Percentiles rank a stretch among this genome's conserved stretches.
These are phyloP conservation scores for Ophion obscuratus DNA, from an alignment of 2,888 invertebrate genomes.

Conservation along the genomic window DNA sequence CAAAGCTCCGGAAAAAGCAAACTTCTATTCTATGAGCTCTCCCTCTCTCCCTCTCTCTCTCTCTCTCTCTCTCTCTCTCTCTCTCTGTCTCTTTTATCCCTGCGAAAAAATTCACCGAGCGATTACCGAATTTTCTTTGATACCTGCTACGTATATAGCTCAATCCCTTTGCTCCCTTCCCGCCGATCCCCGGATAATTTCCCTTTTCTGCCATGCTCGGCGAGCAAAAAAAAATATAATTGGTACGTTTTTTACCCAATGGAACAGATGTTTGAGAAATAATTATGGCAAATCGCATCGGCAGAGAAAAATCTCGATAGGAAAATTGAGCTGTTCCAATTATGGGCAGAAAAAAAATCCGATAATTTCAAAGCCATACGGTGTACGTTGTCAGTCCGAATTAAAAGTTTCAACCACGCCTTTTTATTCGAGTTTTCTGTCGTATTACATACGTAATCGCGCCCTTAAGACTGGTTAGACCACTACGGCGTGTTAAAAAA, in stretches of 20 bases:
- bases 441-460: neutral
- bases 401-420: neutral
- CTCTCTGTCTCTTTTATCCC: conserved; percentile 30
- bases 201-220: conserved; percentile 23
- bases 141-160: conserved; percentile 54
- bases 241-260: conserved; percentile 51
- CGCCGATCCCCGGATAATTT: conserved; percentile 10
- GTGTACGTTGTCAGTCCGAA: neutral
- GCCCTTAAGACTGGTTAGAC: too few relatives aligned
- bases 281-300: conserved; percentile 11
- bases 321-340: conserved; percentile 7
- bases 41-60: conserved; percentile 25
- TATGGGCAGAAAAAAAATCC: neutral
- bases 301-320: neutral
- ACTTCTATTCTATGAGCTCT: conserved; percentile 46
- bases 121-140: conserved; percentile 80
- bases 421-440: neutral
- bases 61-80: neutral
- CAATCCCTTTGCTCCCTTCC: conserved; percentile 41
- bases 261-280: conserved; percentile 56
- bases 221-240: conserved; percentile 52
- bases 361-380: neutral
- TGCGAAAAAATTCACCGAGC: conserved; percentile 68
- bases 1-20: conserved; percentile 76
- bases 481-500: too few relatives aligned